These are phyloP conservation scores for Pyrgilauda ruficollis DNA, from an alignment of 2,113 vertebrate genomes.

Conservation along the genomic window DNA sequence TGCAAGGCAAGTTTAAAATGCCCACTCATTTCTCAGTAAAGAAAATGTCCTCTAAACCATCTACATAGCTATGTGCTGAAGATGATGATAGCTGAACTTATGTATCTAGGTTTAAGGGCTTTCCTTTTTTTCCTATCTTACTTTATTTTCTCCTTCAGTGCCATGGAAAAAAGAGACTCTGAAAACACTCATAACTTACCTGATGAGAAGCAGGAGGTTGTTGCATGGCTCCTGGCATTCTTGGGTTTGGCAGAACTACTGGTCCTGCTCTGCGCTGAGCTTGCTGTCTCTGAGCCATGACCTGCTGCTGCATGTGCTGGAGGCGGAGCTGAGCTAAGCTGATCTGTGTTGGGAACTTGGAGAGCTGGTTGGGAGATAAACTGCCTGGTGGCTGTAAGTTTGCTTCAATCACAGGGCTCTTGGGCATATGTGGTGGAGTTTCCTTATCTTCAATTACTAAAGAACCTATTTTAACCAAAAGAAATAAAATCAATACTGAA, in stretches of 20 bases:
- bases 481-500: neutral
- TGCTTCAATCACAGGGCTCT: constrained; percentile 71
- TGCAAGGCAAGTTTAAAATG: neutral
- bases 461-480: constrained; percentile 74
- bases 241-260: constrained; percentile 68
- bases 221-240: constrained; percentile 74
- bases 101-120: accelerated
- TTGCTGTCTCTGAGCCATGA: constrained; percentile 82
- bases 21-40: neutral
- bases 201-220: constrained; percentile 73
- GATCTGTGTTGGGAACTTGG: constrained; percentile 83
- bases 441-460: constrained; percentile 82
- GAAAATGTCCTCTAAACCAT: neutral
- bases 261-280: constrained; percentile 74
- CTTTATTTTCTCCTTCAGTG: neutral
- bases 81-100: neutral
- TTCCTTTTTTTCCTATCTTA: neutral
- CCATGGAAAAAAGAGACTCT: neutral
- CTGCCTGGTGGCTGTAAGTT: constrained; percentile 72
- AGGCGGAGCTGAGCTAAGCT: constrained; percentile 82
- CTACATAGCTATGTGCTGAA: neutral
- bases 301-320: constrained; percentile 85
- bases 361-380: constrained; percentile 77
- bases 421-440: constrained; percentile 71
- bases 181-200: constrained; percentile 50